Evolutionary conservation across 2,113 vertebrate genomes (phyloP).

Genomic region (Eretmochelys imbricata): DNA sequence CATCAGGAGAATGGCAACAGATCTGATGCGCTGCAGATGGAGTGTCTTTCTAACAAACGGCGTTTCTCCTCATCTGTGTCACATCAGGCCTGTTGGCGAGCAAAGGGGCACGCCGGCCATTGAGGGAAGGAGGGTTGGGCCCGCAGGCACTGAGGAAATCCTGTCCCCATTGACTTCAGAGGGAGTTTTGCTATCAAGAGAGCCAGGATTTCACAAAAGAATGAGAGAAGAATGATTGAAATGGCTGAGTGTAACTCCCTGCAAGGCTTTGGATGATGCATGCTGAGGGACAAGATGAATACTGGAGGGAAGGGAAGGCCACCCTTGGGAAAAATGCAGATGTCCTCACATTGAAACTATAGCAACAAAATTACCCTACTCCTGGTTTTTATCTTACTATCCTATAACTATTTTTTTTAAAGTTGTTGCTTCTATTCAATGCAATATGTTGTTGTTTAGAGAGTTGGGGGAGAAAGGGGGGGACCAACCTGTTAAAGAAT

Average conservation of each 20-base stretch:
- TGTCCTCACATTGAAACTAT: slow-evolving; percentile 55
- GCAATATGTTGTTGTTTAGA: slow-evolving; percentile 79
- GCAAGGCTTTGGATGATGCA: slow-evolving; percentile 42
- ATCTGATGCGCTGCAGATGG: not conserved
- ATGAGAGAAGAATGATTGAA: not conserved
- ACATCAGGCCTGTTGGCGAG: rapidly evolving
- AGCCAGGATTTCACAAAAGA: not conserved
- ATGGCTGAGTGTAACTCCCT: not conserved
- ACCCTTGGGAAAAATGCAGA: slow-evolving; percentile 49
- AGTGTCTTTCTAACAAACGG: not conserved
- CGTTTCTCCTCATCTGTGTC: not conserved
- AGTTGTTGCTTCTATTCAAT: slow-evolving; percentile 76
- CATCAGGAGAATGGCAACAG: not conserved
- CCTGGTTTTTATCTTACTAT: too few relatives aligned
- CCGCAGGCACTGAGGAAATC: not conserved
- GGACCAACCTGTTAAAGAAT: slow-evolving; percentile 86
- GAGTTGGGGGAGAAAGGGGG: slow-evolving; percentile 46
- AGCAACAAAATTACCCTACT: slow-evolving; percentile 49
- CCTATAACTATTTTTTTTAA: slow-evolving; percentile 23
- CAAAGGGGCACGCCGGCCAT: rapidly evolving
- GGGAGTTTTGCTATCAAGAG: not conserved
- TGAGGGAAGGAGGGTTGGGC: not conserved
- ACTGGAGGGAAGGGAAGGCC: slow-evolving; percentile 17
- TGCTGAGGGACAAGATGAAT: slow-evolving; percentile 6
- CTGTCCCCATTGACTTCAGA: rapidly evolving